Percentiles rank a stretch among this genome's conserved stretches.
phyloP scores from a whole-genome alignment of 2,888 invertebrate genomes.

The Eustalomyia histrio region DNA sequence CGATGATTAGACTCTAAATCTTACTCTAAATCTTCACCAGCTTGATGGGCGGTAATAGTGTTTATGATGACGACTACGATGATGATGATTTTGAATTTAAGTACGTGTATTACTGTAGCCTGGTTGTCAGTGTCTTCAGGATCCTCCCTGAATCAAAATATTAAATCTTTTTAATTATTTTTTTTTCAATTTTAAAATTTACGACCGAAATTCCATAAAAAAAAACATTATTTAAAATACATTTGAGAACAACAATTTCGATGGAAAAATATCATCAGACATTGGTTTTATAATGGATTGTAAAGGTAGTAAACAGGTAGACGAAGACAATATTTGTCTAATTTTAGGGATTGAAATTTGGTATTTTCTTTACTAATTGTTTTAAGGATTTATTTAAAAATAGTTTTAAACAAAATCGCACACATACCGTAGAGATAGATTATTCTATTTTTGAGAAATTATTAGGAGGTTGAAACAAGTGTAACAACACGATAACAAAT shows the following conservation, averaged over 20 bases:
- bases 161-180: too few relatives aligned
- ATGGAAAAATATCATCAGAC: not conserved
- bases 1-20: too few relatives aligned
- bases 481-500: not conserved
- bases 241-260: slow-evolving; percentile 3
- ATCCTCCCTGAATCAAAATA: too few relatives aligned
- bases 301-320: not conserved
- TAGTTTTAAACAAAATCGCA: not conserved
- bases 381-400: not conserved
- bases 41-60: too few relatives aligned
- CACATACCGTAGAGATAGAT: not conserved
- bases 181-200: too few relatives aligned
- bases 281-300: not conserved
- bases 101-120: too few relatives aligned
- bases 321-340: not conserved
- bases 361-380: slow-evolving; percentile 2
- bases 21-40: too few relatives aligned
- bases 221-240: not conserved
- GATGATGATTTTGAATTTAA: too few relatives aligned
- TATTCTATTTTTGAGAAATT: not conserved
- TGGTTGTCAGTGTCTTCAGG: too few relatives aligned
- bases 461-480: slow-evolving; percentile 1
- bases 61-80: too few relatives aligned
- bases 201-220: too few relatives aligned
- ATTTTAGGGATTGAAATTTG: not conserved